Evolutionary conservation across 2,888 invertebrate genomes (phyloP).

Genomic region (Boloria euphrosyne): DNA sequence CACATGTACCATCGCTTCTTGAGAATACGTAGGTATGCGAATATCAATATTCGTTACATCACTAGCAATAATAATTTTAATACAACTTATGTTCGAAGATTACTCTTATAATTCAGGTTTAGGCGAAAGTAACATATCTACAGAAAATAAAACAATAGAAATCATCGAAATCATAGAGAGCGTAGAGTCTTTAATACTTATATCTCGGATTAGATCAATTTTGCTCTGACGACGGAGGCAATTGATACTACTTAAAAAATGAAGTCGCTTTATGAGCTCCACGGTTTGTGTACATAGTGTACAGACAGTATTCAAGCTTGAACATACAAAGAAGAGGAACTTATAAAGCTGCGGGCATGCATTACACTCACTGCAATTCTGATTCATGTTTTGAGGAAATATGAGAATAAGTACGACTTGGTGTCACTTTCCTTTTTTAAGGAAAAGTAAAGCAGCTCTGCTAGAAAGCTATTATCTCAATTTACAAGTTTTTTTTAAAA

Average conservation of each 20-base stretch:
- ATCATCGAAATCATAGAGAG: too few species aligned
- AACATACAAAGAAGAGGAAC: conserved; percentile 32
- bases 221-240: background rate
- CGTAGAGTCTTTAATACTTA: too few species aligned
- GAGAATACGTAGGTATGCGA: too few species aligned
- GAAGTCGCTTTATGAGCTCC: conserved; percentile 9
- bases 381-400: conserved; percentile 10
- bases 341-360: conserved; percentile 35
- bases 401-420: background rate
- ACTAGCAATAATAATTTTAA: too few species aligned
- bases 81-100: too few species aligned
- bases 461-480: background rate
- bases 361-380: conserved; percentile 24
- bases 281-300: conserved; percentile 14
- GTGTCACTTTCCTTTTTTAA: conserved; percentile 1
- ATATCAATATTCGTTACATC: too few species aligned
- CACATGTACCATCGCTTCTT: too few species aligned
- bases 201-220: too few species aligned
- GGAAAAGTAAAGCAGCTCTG: background rate
- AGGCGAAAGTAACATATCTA: too few species aligned
- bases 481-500: too few species aligned
- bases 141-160: too few species aligned
- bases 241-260: conserved; percentile 18
- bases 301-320: conserved; percentile 32
- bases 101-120: too few species aligned